Percentiles rank a stretch among this genome's conserved stretches.
phyloP scores from a whole-genome alignment of 2,888 invertebrate species.

The Cylindroiulus punctatus region DNA sequence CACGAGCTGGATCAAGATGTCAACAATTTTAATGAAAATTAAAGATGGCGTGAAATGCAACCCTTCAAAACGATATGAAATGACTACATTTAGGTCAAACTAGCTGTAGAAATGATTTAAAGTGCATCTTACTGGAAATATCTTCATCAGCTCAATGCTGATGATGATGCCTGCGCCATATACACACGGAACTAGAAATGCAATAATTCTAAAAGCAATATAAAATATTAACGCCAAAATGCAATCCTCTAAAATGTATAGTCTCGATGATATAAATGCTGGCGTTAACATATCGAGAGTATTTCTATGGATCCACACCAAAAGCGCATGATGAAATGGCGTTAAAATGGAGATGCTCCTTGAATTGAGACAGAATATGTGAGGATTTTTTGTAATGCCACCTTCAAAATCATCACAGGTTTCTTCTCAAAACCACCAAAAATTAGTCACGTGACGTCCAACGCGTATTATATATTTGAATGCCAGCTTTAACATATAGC shows the following conservation, averaged over 20 bases:
- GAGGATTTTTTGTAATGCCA: background rate
- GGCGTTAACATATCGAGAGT: background rate
- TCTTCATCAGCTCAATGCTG: background rate
- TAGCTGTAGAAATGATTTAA: constrained; percentile 3
- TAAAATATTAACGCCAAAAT: constrained; percentile 10
- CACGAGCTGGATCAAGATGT: constrained; percentile 11
- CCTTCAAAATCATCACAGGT: too few species aligned
- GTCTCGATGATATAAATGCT: background rate
- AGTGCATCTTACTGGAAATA: background rate
- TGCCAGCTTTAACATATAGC: too few species aligned
- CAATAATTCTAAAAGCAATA: constrained; percentile 22
- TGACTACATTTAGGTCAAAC: background rate
- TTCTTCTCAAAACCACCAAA: too few species aligned
- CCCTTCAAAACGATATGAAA: background rate
- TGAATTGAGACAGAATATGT: background rate
- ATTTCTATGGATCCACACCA: background rate
- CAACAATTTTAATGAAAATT: background rate
- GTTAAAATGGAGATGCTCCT: too few species aligned
- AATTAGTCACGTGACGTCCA: too few species aligned
- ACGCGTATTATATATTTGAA: too few species aligned
- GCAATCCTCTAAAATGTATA: background rate
- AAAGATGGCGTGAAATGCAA: background rate
- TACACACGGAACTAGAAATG: background rate
- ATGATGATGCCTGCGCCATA: background rate
- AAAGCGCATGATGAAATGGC: background rate